Conservation (phyloP, 64 coral and sea anemone species). For the Hydrozoanthus tunicans region DNA sequence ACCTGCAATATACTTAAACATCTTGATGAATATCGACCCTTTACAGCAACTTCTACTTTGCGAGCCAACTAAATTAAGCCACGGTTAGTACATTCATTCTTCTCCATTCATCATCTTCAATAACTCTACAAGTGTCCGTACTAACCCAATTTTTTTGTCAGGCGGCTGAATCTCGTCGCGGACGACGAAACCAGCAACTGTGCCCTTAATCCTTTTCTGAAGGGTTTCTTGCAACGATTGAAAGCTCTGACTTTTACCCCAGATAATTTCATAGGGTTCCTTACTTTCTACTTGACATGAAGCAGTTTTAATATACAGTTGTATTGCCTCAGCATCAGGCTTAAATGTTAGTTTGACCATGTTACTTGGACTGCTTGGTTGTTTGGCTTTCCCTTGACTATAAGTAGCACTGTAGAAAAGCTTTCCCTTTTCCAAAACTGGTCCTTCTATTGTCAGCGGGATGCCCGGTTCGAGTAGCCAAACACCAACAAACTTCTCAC, state of each 20-base stretch:
- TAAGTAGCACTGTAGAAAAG: background rate
- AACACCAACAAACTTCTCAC: background rate
- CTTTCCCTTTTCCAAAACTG: background rate
- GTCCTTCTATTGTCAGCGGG: conserved; percentile 6
- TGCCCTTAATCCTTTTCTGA: background rate
- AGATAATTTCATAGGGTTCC: conserved; percentile 16
- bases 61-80: background rate
- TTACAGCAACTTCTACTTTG: no score
- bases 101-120: background rate
- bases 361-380: background rate
- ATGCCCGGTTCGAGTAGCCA: background rate
- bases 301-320: conserved; percentile 5
- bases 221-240: conserved; percentile 9
- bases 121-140: no score
- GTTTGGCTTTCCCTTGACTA: background rate
- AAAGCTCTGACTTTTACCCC: background rate
- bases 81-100: background rate
- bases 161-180: background rate
- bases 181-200: background rate
- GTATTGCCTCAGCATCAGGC: conserved; percentile 26
- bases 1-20: no score
- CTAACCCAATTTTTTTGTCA: background rate
- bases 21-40: no score
- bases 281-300: background rate
- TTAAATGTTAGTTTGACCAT: background rate